Base-by-base conservation (phyloP, 2,888 invertebrate species). In the Dryococelus australis region DNA sequence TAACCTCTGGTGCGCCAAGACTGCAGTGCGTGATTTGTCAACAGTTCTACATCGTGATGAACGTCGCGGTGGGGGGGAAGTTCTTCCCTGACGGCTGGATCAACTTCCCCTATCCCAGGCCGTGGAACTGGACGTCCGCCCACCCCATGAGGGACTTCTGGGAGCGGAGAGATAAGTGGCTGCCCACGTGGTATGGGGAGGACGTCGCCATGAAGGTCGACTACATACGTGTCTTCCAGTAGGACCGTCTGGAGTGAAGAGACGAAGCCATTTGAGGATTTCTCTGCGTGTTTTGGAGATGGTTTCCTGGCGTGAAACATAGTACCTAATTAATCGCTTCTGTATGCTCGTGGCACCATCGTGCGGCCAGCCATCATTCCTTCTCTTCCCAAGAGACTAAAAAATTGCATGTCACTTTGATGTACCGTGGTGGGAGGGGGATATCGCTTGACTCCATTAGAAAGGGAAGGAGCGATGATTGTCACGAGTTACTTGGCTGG, bases 41-140 rank as follows among this genome's bases (percentile, higher is more conserved):
- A 28, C 87, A 92, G 91, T 93, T 92, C 90, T 92, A 91, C 90
- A 89, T 92, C 86, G 91, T 93, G 8, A 87, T 92, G 88, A 92
- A 92, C 89, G 91, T 93, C 16, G 92, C 92, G n/a, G 92, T 92
- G n/a, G 92, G 92, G 16, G 92, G 92, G 6, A 90, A 90, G 47
- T 92, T 91, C 84, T 92, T 91, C 89, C 91, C 89, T 26, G 90
- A 90, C 53, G 89, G 89, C 9, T 86, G 86, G 81, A 81, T 85
- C 51, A 90, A 90, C 86, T 87, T 81, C 35, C 89, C 90, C 0
- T 86, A 88, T 84, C 88, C 87, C 43, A 89, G 89, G 83, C 90
- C 90, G 12, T 90, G 90, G 90, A 87, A 87, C 84, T 87, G 88
- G 87, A 88, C 81, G 12, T 88, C 89, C 9, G 81, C 85, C 0